Conservation (phyloP, 1,140 invertebrate species). For the Aplysia californica region DNA sequence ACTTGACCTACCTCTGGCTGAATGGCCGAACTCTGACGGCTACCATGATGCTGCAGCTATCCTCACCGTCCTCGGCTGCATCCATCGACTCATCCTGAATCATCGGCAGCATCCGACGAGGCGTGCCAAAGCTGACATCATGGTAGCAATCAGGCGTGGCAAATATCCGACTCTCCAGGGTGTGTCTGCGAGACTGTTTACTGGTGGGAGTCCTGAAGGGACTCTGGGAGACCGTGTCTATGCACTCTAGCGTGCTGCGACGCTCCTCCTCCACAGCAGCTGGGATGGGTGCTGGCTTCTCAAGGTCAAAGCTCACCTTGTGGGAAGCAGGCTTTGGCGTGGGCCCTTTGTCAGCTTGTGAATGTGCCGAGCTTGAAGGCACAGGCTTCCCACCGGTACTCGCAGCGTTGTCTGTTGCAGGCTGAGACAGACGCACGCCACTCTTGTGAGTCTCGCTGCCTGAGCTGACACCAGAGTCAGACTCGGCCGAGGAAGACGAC, state of each 20-base stretch:
- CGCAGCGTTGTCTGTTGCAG: too few relatives aligned
- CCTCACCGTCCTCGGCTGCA: slow-evolving; percentile 38
- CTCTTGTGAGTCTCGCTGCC: too few relatives aligned
- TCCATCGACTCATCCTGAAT: slow-evolving; percentile 28
- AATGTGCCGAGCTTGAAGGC: too few relatives aligned
- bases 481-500: too few relatives aligned
- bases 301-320: too few relatives aligned
- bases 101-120: slow-evolving; percentile 30
- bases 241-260: slow-evolving; percentile 20
- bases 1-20: slow-evolving; percentile 69
- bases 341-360: too few relatives aligned
- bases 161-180: slow-evolving; percentile 47
- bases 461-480: too few relatives aligned
- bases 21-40: slow-evolving; percentile 75
- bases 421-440: too few relatives aligned
- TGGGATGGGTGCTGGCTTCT: too few relatives aligned
- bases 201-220: slow-evolving; percentile 26
- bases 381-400: too few relatives aligned
- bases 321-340: too few relatives aligned
- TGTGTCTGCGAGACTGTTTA: slow-evolving; percentile 44
- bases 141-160: slow-evolving; percentile 63
- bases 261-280: background rate
- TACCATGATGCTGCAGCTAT: slow-evolving; percentile 70
- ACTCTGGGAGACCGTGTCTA: slow-evolving; percentile 20
- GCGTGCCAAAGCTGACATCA: slow-evolving; percentile 53